Base-by-base conservation (phyloP, 2,113 vertebrate species). In the Hemiprocne comata region DNA sequence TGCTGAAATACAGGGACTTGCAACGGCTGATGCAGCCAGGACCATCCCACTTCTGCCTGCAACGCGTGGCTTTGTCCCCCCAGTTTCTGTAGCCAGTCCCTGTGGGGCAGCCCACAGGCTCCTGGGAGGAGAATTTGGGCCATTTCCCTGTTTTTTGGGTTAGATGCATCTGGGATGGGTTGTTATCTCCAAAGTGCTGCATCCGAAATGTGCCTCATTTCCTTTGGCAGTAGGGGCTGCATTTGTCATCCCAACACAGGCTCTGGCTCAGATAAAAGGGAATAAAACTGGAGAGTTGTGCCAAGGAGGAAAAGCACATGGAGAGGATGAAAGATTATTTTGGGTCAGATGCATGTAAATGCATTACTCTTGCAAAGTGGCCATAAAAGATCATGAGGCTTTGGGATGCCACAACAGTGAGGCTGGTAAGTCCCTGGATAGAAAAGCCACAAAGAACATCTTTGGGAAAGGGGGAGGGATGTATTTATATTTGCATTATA, bases 71-170 rank as follows among this genome's bases (percentile, higher is more conserved):
- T 84, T 80, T 19, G 40, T 50, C n/a, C 73, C 53, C 38, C 15
- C 0, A 1, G 2, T 67, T 66, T 29, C 77, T 19, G 17, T 1
- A n/a, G 20, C 51, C 2, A 0, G 4, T 42, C 36, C 44, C 50
- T 2, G 0, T 1, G 19, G 25, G 48, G 31, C 55, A 78, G 48
- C 48, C 61, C 2, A 0, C 10, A 28, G 55, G 44, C 25, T 76
- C 53, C 51, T 1, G 1, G 75, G 38, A 51, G 44, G 28, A 60
- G 23, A 40, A 7, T 6, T 0, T 1, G 33, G 48, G 15, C 15
- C 6, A 1, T 28, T 50, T 81, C 50, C 74, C 50, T 1, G 0
- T 0, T 29, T 72, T 84, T 18, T 19, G 72, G 34, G 17, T 40
- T 13, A 50, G 38, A 8, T 1, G 1, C 31, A 1, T 19, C 48